phyloP scores from a whole-genome alignment of 53 echinoderm and acorn worm genomes.

The Henricia sp. region DNA sequence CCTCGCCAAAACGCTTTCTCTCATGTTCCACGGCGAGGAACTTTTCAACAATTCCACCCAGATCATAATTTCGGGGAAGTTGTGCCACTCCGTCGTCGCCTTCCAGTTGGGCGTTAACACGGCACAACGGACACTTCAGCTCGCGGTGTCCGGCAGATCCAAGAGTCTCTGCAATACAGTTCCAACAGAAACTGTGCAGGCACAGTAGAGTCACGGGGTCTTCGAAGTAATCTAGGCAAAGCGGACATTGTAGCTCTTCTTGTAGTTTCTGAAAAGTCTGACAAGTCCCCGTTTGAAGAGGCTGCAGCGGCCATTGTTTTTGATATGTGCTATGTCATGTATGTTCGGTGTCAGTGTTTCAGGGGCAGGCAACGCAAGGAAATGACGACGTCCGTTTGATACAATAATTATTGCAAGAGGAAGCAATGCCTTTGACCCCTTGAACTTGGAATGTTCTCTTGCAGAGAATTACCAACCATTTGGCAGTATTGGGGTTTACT shows the following conservation, averaged over 20 bases:
- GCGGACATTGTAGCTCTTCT: constrained; percentile 4
- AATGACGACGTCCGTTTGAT: too few species aligned
- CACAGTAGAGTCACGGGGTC: constrained; percentile 13
- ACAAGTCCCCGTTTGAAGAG: too few species aligned
- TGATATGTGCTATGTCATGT: too few species aligned
- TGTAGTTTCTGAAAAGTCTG: neutral
- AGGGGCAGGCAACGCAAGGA: too few species aligned
- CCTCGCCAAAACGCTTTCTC: neutral
- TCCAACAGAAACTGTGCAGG: neutral
- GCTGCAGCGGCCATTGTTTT: too few species aligned
- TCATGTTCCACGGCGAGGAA: neutral
- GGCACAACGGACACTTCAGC: constrained; percentile 5
- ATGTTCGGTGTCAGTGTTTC: too few species aligned
- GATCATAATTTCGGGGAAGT: neutral
- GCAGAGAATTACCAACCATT: too few species aligned
- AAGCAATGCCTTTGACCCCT: too few species aligned
- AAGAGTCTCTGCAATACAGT: neutral
- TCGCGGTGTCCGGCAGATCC: neutral
- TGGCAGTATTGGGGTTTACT: too few species aligned
- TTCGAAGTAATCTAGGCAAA: constrained; percentile 15
- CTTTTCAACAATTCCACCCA: neutral
- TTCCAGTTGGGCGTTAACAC: neutral
- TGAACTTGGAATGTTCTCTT: too few species aligned
- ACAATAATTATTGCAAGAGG: too few species aligned
- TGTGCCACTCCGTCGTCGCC: neutral